phyloP scores from a whole-genome alignment of 2,888 invertebrate species.

The Sericinus montela region DNA sequence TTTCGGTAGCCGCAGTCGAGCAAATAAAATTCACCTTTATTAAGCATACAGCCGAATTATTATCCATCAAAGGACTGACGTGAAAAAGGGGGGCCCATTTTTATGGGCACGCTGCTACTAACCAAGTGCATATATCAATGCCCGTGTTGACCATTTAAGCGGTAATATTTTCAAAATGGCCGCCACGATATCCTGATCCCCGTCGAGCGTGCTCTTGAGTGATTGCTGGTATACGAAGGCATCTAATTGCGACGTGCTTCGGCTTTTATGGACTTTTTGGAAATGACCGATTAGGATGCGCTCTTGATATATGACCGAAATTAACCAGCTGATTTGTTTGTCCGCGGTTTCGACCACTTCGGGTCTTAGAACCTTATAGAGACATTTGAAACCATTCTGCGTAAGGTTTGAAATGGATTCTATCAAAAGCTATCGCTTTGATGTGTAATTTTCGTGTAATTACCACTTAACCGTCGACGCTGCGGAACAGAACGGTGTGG shows the following conservation, averaged over 20 bases:
- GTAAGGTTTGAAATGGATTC: constrained; percentile 20
- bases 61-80: constrained; percentile 32
- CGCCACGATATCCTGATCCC: constrained; percentile 39
- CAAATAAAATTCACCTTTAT: constrained; percentile 41
- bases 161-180: constrained; percentile 43
- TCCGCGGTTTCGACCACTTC: constrained; percentile 11
- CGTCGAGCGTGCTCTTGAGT: constrained; percentile 36
- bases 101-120: constrained; percentile 25
- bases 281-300: constrained; percentile 31
- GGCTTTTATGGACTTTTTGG: constrained; percentile 35
- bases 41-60: constrained; percentile 44
- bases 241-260: constrained; percentile 53
- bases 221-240: constrained; percentile 38
- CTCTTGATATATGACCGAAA: constrained; percentile 48
- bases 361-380: constrained; percentile 5
- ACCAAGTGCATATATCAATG: constrained; percentile 18
- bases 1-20: constrained; percentile 52
- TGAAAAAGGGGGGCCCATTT: constrained; percentile 31
- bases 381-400: not conserved
- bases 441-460: constrained; percentile 36
- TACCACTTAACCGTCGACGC: constrained; percentile 28
- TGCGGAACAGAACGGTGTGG: constrained; percentile 26
- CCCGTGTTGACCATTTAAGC: constrained; percentile 27
- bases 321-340: constrained; percentile 26
- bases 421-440: constrained; percentile 26